Conservation (phyloP, 2,888 invertebrate genomes). For the Eledona agricola region DNA sequence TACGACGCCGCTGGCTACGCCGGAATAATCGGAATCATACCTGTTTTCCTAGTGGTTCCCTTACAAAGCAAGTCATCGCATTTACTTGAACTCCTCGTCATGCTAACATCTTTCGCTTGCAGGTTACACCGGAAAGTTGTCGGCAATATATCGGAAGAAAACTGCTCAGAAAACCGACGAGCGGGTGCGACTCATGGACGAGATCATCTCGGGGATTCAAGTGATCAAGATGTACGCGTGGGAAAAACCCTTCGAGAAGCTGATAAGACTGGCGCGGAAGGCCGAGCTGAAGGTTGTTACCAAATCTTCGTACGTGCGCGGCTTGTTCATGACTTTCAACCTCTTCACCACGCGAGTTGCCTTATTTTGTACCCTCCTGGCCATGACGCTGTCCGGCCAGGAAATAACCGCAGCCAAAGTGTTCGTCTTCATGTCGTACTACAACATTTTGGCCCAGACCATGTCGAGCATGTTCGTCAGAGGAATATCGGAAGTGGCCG, state of each 20-base stretch:
- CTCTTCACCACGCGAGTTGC: conserved; percentile 84
- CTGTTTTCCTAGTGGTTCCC: conserved; percentile 82
- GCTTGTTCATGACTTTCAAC: conserved; percentile 77
- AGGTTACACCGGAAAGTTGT: conserved; percentile 73
- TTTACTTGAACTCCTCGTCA: not conserved
- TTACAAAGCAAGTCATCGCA: conserved; percentile 74
- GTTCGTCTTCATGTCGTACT: conserved; percentile 68
- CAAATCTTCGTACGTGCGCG: conserved; percentile 71
- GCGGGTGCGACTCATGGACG: conserved; percentile 92
- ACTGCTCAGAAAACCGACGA: conserved; percentile 89
- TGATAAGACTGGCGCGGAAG: conserved; percentile 68
- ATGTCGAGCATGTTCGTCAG: conserved; percentile 68
- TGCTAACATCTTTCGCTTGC: conserved; percentile 37
- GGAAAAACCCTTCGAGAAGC: conserved; percentile 74
- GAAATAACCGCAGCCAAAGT: conserved; percentile 76
- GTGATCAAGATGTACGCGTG: conserved; percentile 82
- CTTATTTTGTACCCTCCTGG: conserved; percentile 77
- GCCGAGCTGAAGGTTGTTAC: conserved; percentile 68
- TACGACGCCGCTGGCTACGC: conserved; percentile 79
- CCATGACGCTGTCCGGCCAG: conserved; percentile 73
- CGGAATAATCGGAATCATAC: conserved; percentile 79
- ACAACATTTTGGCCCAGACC: conserved; percentile 65
- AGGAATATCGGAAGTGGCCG: conserved; percentile 63
- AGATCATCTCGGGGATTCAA: conserved; percentile 92
- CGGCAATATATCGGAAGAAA: conserved; percentile 73